These are phyloP conservation scores for Drosophila picticornis DNA, from an alignment of 2,888 invertebrate genomes.

Conservation along the genomic window DNA sequence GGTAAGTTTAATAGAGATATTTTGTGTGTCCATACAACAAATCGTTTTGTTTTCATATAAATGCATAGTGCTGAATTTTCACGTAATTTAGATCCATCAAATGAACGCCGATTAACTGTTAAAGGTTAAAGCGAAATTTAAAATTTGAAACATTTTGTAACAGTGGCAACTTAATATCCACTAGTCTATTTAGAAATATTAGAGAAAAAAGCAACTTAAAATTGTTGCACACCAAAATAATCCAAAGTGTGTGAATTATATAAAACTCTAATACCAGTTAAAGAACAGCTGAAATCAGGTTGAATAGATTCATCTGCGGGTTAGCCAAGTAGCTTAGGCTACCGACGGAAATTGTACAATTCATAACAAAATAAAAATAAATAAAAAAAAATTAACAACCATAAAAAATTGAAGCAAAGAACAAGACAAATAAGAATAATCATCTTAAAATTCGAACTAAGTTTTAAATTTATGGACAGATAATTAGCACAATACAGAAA, in stretches of 20 bases:
- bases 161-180: too few species aligned
- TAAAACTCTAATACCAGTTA: neutral
- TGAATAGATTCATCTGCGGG: neutral
- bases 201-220: neutral
- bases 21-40: neutral
- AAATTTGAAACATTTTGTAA: too few species aligned
- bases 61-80: neutral
- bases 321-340: neutral
- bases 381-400: neutral
- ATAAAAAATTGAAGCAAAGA: neutral
- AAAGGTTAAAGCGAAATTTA: neutral
- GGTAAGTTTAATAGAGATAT: neutral
- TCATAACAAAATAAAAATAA: neutral
- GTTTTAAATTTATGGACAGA: neutral
- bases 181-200: neutral
- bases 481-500: neutral
- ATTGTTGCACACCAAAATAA: neutral
- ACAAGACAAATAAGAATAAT: neutral
- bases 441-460: neutral
- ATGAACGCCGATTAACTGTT: neutral
- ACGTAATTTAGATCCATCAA: neutral
- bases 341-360: neutral
- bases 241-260: neutral
- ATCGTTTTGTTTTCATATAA: neutral
- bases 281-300: neutral